A percentile compares a stretch with the other conserved stretches of the same genome.
phyloP scores from a whole-genome alignment of 2,113 vertebrate genomes.

The Thermophis baileyi region DNA sequence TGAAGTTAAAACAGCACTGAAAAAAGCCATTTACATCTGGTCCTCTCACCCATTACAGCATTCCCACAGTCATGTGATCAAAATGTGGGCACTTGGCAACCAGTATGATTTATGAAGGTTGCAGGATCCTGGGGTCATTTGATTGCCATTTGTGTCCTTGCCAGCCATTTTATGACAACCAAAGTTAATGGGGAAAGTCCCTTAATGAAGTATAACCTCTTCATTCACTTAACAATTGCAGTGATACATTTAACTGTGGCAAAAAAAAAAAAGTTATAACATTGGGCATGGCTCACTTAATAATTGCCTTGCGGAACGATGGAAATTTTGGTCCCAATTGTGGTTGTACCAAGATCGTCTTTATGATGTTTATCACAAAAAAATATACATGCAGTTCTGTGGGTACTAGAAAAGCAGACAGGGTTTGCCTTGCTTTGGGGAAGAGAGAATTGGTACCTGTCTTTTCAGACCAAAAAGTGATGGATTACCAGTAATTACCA shows the following conservation, averaged over 20 bases:
- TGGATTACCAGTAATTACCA: constrained; percentile 12
- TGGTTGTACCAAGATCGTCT: background rate
- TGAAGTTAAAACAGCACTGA: background rate
- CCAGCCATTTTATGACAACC: background rate
- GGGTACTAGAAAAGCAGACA: background rate
- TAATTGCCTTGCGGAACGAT: background rate
- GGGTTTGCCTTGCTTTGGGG: background rate
- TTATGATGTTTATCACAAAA: background rate
- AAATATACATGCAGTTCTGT: background rate
- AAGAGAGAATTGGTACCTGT: background rate
- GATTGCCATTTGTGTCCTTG: background rate
- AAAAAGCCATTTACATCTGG: background rate
- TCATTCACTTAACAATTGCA: background rate
- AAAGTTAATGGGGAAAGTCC: background rate
- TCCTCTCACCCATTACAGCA: background rate
- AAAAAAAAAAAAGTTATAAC: background rate
- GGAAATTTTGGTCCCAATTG: background rate
- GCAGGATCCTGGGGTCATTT: background rate
- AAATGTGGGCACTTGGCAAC: background rate
- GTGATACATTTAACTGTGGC: background rate
- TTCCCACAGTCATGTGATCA: background rate
- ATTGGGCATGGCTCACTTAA: background rate
- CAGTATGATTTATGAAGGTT: background rate
- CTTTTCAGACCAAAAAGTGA: background rate
- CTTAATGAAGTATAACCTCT: background rate